Evolutionary conservation across 2,888 invertebrate genomes (phyloP).

Genomic region (Sphinx pinastri): DNA sequence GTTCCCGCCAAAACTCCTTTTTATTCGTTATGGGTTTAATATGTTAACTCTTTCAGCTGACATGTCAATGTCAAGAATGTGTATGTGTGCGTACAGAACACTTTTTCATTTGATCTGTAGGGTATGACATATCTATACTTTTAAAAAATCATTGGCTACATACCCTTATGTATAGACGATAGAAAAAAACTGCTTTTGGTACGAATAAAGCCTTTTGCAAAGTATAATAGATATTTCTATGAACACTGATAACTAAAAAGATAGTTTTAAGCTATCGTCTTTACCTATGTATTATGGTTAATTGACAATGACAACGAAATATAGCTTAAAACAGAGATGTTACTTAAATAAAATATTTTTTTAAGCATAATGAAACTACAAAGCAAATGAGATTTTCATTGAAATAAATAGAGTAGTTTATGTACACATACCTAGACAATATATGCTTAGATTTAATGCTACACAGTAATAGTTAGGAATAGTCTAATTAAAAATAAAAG

Average conservation of each 20-base stretch:
- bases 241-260: not conserved
- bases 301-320: not conserved
- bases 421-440: constrained; percentile 39
- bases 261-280: not conserved
- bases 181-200: not conserved
- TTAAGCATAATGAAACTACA: not conserved
- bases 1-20: no score
- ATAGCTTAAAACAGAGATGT: not conserved
- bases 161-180: not conserved
- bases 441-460: constrained; percentile 8
- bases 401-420: constrained; percentile 32
- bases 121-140: no score
- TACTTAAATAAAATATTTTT: not conserved
- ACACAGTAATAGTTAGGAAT: constrained; percentile 2
- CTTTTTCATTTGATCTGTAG: no score
- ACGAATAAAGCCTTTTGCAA: not conserved
- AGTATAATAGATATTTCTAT: not conserved
- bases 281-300: not conserved
- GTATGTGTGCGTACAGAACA: no score
- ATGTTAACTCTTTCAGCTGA: no score
- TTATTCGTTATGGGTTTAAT: no score
- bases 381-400: constrained; percentile 2
- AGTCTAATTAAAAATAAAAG: constrained; percentile 31
- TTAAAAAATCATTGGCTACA: not conserved
- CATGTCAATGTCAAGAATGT: no score